Conservation (phyloP, 2,888 invertebrate genomes). For the Silvanus unidentatus region DNA sequence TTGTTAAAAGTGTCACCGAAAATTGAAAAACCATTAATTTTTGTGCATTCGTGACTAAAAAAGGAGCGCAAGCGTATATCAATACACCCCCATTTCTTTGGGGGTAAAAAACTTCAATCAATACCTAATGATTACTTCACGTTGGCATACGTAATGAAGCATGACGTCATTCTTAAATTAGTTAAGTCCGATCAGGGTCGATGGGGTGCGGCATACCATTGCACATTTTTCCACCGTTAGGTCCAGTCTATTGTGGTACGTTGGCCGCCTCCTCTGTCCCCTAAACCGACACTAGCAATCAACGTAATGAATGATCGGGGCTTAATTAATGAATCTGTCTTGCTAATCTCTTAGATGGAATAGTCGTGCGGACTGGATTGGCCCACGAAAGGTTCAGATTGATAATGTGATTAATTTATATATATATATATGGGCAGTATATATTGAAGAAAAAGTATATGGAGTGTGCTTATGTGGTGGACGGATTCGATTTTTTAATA, state of each 20-base stretch:
- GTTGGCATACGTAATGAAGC: constrained; percentile 45
- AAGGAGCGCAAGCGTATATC: constrained; percentile 33
- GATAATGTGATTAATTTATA: constrained; percentile 50
- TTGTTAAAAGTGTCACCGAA: constrained; percentile 39
- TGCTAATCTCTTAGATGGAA: constrained; percentile 50
- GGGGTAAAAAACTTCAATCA: constrained; percentile 45
- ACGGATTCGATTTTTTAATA: constrained; percentile 41
- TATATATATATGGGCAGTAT: constrained; percentile 26
- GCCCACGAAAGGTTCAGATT: constrained; percentile 42
- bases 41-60: constrained; percentile 35
- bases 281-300: constrained; percentile 34
- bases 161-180: constrained; percentile 44
- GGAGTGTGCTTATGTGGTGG: constrained; percentile 12
- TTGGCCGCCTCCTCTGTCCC: neutral
- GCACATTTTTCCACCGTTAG: neutral
- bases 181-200: constrained; percentile 17
- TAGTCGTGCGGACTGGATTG: constrained; percentile 41
- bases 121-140: constrained; percentile 47
- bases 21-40: constrained; percentile 45
- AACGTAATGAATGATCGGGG: constrained; percentile 48
- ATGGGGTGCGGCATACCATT: constrained; percentile 13
- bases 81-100: constrained; percentile 6
- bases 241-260: neutral
- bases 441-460: constrained; percentile 15
- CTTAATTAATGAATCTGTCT: constrained; percentile 50